These are phyloP conservation scores for Eueides isabella DNA, from an alignment of 1,140 invertebrate genomes.

Conservation along the genomic window DNA sequence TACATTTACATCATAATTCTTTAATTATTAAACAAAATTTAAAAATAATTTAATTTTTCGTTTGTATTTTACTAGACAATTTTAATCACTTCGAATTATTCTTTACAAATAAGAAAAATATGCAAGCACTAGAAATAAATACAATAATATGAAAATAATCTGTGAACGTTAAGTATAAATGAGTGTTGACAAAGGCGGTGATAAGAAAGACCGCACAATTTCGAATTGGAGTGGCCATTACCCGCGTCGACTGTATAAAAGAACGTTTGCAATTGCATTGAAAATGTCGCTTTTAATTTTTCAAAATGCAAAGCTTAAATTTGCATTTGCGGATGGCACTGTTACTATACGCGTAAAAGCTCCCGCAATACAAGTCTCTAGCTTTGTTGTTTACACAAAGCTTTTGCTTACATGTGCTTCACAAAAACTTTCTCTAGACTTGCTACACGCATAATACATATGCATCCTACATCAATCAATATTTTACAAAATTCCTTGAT, in stretches of 20 bases:
- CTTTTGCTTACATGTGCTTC: constrained; percentile 57
- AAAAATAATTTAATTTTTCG: too few relatives aligned
- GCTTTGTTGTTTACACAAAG: constrained; percentile 72
- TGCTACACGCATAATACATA: neutral
- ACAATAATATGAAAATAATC: constrained; percentile 4
- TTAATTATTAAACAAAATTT: too few relatives aligned
- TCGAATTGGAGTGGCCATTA: constrained; percentile 76
- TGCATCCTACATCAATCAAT: neutral
- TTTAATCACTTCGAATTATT: neutral
- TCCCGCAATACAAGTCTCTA: constrained; percentile 56
- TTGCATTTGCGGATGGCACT: constrained; percentile 66
- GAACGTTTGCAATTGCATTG: constrained; percentile 73
- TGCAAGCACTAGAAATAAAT: neutral
- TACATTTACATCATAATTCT: too few relatives aligned
- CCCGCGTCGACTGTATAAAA: constrained; percentile 61
- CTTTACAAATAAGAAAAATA: neutral
- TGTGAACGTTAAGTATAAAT: constrained; percentile 39
- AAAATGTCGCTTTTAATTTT: constrained; percentile 78
- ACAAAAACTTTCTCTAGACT: constrained; percentile 52
- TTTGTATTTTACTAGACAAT: neutral
- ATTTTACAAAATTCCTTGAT: neutral
- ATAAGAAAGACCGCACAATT: constrained; percentile 65
- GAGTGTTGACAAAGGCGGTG: constrained; percentile 63
- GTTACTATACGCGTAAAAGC: constrained; percentile 73
- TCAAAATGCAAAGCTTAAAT: constrained; percentile 75